Base-by-base conservation (phyloP, 2,113 vertebrate species). In the Plectropomus leopardus region DNA sequence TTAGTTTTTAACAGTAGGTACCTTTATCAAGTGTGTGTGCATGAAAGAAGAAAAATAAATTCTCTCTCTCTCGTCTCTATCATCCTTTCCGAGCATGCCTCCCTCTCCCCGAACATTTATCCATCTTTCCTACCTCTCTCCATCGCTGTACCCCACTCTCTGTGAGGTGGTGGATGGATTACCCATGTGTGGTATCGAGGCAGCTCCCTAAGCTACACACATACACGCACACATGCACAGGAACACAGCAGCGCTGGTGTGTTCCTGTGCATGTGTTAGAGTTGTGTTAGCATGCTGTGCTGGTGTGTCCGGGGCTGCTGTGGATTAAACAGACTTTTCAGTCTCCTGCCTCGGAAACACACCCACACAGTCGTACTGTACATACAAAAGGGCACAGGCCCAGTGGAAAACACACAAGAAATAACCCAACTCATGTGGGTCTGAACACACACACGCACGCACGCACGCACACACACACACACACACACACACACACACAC, bases 241-340 rank as follows among this genome's bases (percentile, higher is more conserved):
- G 47, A 16, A 74, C 53, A 61, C 55, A 80, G 63, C 16, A 26
- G 40, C 32, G 23, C 57, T 32, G 26, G 51, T 81, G 78, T 72
- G 72, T 79, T 40, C 44, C 53, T 85, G 84, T 48, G 67, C 21
- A 59, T 78, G 78, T 81, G 87, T 86, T 78, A 51, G 66, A 77
- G 87, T 87, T 96, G 97, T 95, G 97, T 97, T 96, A 95, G 96
- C 96, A 96, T 96, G 96, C 97, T 92, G 89, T 80, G 90, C 84
- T 66, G 89, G 88, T 89, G 88, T 91, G 89, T 91, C 80, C 80
- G 45, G 81, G 84, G 86, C 89, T 91, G 95, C 96, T 95, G 93
- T 96, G 95, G 96, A 97, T 98, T 97, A 97, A 96, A 95, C 89
- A 92, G 96, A 97, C 97, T 97, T 96, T 96, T 96, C 96, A 95